Conservation (phyloP, 1,140 invertebrate genomes). For the Procambarus clarkii region DNA sequence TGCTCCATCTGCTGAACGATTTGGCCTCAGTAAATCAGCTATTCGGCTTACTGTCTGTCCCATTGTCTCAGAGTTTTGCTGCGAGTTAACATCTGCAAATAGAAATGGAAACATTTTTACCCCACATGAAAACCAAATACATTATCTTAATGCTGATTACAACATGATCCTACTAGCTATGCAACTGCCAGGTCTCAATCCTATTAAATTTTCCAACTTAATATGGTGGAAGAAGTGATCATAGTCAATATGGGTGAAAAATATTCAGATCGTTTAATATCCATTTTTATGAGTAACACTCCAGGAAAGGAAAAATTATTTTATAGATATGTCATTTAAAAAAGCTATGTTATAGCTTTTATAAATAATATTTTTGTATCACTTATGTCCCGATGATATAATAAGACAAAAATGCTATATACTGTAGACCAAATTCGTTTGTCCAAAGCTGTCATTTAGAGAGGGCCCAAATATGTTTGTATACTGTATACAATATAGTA, state of each 20-base stretch:
- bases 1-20: background rate
- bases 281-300: too few relatives aligned
- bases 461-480: too few relatives aligned
- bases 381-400: too few relatives aligned
- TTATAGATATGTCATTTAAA: too few relatives aligned
- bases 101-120: background rate
- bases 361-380: too few relatives aligned
- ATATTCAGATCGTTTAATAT: too few relatives aligned
- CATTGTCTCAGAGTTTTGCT: background rate
- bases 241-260: background rate
- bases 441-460: too few relatives aligned
- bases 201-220: background rate
- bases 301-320: too few relatives aligned
- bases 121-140: background rate
- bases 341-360: too few relatives aligned
- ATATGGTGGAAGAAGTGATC: background rate
- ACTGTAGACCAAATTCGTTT: too few relatives aligned
- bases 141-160: background rate
- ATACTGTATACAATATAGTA: too few relatives aligned
- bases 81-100: background rate
- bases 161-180: background rate
- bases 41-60: slow-evolving; percentile 12
- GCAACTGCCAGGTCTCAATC: background rate
- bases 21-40: background rate
- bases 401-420: too few relatives aligned